Conservation (phyloP, 2,888 invertebrate species). For the Caradrina clavipalpis region DNA sequence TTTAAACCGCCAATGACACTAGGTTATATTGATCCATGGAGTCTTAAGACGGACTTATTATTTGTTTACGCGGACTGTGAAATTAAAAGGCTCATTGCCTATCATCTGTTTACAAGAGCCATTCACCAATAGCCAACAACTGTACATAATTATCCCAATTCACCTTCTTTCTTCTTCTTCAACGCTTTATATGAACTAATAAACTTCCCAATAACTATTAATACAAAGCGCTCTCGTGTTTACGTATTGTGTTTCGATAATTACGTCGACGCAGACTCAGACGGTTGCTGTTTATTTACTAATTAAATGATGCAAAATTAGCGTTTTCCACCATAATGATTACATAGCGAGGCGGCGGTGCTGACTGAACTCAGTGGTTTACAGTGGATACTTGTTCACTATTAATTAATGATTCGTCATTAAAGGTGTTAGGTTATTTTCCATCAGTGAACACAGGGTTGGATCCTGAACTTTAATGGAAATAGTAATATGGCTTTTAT, state of each 20-base stretch:
- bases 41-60: too few relatives aligned
- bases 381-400: slow-evolving; percentile 13
- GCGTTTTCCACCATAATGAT: slow-evolving; percentile 75
- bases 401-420: slow-evolving; percentile 25
- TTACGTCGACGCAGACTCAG: slow-evolving; percentile 51
- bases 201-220: slow-evolving; percentile 17
- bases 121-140: too few relatives aligned
- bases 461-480: neutral
- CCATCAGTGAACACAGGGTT: neutral
- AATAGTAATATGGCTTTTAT: too few relatives aligned
- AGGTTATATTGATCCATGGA: too few relatives aligned
- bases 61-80: too few relatives aligned
- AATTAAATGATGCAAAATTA: slow-evolving; percentile 81
- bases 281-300: slow-evolving; percentile 71
- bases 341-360: slow-evolving; percentile 55
- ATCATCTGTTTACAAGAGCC: too few relatives aligned
- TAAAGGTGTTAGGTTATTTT: slow-evolving; percentile 8
- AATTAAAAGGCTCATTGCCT: too few relatives aligned
- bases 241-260: slow-evolving; percentile 46
- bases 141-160: too few relatives aligned
- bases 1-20: too few relatives aligned
- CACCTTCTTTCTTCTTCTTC: neutral
- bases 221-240: slow-evolving; percentile 29
- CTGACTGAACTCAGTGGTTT: slow-evolving; percentile 54
- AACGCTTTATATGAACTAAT: neutral